These are phyloP conservation scores for Plebejus argus DNA, from an alignment of 2,888 invertebrate genomes.

Conservation along the genomic window DNA sequence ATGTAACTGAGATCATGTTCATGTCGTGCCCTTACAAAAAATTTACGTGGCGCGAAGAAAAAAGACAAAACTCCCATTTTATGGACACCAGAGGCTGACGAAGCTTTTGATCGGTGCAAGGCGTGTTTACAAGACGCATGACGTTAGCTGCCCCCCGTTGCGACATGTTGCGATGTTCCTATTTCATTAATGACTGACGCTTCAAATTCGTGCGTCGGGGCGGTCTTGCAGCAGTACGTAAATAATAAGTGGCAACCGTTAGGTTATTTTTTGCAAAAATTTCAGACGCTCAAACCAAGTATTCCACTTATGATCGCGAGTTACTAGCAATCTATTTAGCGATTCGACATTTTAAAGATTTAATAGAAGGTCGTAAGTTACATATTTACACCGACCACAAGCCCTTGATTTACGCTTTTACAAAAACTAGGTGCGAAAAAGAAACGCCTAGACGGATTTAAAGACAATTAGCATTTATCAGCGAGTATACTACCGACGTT, in stretches of 20 bases:
- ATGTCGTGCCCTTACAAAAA: no score
- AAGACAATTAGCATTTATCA: constrained; percentile 26
- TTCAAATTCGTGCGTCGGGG: constrained; percentile 36
- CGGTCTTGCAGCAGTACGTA: constrained; percentile 44
- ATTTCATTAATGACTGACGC: constrained; percentile 33
- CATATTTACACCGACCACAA: not conserved
- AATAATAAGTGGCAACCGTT: constrained; percentile 42
- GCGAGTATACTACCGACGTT: constrained; percentile 27
- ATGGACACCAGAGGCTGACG: constrained; percentile 38
- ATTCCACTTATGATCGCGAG: no score
- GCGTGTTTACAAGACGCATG: constrained; percentile 41
- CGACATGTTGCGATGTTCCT: no score
- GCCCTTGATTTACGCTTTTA: no score
- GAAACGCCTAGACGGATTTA: constrained; percentile 25
- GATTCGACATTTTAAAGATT: not conserved
- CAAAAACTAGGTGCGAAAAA: not conserved
- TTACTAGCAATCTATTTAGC: no score
- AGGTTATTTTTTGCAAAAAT: constrained; percentile 51
- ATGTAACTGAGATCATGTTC: no score
- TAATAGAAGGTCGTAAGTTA: constrained; percentile 7
- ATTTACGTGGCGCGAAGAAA: constrained; percentile 31
- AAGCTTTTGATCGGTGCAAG: constrained; percentile 45
- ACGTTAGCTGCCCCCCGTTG: constrained; percentile 40
- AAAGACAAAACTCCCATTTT: constrained; percentile 38
- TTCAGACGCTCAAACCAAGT: constrained; percentile 40